A percentile compares a stretch with the other conserved stretches of the same genome.
Conservation (phyloP, 2,797 vertebrate genomes). For the Brachyrhaphis roseni region DNA sequence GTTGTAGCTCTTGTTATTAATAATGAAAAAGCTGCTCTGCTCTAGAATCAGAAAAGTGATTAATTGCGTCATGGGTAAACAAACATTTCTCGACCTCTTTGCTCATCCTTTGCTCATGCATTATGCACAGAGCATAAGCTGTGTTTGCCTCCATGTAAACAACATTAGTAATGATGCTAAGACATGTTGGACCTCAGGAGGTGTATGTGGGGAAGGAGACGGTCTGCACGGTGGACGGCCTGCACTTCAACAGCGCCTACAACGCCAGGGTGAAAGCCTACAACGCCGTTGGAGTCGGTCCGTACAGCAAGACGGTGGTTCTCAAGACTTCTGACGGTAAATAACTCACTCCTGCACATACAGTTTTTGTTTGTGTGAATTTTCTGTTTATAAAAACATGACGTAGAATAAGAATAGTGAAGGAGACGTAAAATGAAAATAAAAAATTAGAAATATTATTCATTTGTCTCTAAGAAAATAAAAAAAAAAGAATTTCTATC, state of each 20-base stretch:
- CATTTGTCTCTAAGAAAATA: background rate
- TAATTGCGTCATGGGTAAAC: conserved; percentile 19
- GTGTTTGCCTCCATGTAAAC: conserved; percentile 2
- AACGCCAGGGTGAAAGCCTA: conserved; percentile 97
- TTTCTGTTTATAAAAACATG: background rate
- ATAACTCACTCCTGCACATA: background rate
- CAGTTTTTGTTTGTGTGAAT: background rate
- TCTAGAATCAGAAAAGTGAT: conserved; percentile 16
- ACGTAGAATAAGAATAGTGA: background rate
- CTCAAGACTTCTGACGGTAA: conserved; percentile 95
- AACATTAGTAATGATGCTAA: conserved; percentile 8
- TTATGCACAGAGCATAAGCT: conserved; percentile 1
- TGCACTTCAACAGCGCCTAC: conserved; percentile 98
- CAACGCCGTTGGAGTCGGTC: conserved; percentile 89
- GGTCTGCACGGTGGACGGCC: conserved; percentile 95
- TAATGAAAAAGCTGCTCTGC: conserved; percentile 31
- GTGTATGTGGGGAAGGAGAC: conserved; percentile 98
- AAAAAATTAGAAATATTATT: too few relatives aligned
- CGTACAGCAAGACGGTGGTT: conserved; percentile 97
- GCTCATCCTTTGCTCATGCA: background rate
- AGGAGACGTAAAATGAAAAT: too few relatives aligned
- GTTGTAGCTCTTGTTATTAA: conserved; percentile 39
- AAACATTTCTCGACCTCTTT: conserved; percentile 5
- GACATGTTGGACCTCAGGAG: conserved; percentile 80
- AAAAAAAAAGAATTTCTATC: background rate